These are phyloP conservation scores for Morelia viridis DNA, from an alignment of 2,797 vertebrate genomes.

Conservation along the genomic window DNA sequence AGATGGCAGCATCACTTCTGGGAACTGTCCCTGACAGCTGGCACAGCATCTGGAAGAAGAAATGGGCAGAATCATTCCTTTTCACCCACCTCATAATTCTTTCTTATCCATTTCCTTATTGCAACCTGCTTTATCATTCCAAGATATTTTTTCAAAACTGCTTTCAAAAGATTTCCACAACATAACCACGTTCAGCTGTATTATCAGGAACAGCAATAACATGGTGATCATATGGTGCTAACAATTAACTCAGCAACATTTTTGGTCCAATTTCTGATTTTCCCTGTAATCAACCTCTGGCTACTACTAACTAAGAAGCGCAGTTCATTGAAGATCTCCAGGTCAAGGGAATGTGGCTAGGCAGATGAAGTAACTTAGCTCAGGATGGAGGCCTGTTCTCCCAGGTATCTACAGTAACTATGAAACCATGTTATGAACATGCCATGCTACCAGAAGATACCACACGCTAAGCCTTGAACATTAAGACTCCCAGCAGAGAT, in stretches of 20 bases:
- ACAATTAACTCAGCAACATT: not conserved
- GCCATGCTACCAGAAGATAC: not conserved
- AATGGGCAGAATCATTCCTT: not conserved
- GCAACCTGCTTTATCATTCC: not conserved
- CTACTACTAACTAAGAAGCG: not conserved
- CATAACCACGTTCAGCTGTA: not conserved
- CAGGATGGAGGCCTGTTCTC: not conserved
- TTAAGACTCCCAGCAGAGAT: too few species aligned
- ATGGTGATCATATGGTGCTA: not conserved
- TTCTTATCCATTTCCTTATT: not conserved
- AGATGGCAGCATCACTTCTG: constrained; percentile 55
- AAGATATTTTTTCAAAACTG: not conserved
- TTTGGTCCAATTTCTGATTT: not conserved
- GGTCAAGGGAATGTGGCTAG: not conserved
- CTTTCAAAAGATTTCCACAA: not conserved
- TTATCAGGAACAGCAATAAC: not conserved
- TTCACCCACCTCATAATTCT: not conserved
- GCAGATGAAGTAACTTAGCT: not conserved
- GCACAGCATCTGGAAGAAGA: constrained; percentile 61
- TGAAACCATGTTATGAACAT: not conserved
- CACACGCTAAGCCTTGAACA: not conserved
- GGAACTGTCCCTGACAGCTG: constrained; percentile 65
- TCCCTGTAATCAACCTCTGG: not conserved
- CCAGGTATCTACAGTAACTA: not conserved
- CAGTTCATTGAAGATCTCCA: not conserved